A percentile compares a stretch with the other conserved stretches of the same genome.
These are phyloP conservation scores for Myotis myotis DNA, from an alignment of 2,797 vertebrate species.

Conservation along the genomic window DNA sequence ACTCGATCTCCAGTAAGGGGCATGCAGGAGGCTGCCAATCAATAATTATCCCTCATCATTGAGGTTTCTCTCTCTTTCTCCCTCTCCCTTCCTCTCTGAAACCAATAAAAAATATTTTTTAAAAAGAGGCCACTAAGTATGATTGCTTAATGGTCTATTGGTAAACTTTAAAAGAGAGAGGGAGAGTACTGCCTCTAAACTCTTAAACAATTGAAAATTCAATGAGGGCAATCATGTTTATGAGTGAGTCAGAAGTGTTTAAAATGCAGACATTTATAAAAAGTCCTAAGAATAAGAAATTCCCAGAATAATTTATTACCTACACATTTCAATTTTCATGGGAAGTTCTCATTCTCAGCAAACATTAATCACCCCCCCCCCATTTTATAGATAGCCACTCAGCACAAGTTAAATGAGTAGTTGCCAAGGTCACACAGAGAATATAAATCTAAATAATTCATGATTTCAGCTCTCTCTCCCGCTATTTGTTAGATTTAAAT, in stretches of 20 bases:
- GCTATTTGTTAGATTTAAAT: not conserved
- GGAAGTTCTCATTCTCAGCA: slow-evolving; percentile 56
- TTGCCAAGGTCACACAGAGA: slow-evolving; percentile 13
- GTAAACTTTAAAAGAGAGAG: too few relatives aligned
- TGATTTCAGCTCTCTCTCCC: not conserved
- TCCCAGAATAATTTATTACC: slow-evolving; percentile 51
- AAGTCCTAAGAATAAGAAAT: not conserved
- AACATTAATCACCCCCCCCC: slow-evolving; percentile 12
- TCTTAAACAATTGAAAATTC: not conserved
- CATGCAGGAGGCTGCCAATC: too few relatives aligned
- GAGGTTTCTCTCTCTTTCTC: too few relatives aligned
- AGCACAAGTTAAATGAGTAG: slow-evolving; percentile 19
- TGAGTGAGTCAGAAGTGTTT: not conserved
- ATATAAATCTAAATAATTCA: slow-evolving; percentile 4
- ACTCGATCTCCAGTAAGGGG: too few relatives aligned
- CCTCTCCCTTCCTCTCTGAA: too few relatives aligned
- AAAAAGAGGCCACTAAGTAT: too few relatives aligned
- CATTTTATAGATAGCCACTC: not conserved
- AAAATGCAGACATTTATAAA: slow-evolving; percentile 55
- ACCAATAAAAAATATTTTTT: too few relatives aligned
- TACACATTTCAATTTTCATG: not conserved
- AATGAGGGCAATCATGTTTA: not conserved
- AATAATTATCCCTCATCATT: too few relatives aligned
- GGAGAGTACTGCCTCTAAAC: not conserved
- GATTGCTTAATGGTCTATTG: too few relatives aligned